These are phyloP conservation scores for Pararge aegeria DNA, from an alignment of 1,140 invertebrate genomes.

Conservation along the genomic window DNA sequence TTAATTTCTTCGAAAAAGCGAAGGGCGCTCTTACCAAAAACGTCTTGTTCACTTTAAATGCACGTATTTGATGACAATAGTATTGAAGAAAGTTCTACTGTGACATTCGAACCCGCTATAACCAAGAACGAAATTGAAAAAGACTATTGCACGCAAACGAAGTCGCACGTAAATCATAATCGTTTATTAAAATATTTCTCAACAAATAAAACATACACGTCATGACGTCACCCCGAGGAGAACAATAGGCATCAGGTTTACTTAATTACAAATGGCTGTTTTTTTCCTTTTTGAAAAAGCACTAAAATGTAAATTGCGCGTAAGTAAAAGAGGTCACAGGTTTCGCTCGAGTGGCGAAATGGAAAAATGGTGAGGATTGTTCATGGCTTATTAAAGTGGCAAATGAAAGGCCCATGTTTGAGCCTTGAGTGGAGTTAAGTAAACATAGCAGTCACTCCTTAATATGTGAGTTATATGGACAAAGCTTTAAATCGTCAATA, in stretches of 20 bases:
- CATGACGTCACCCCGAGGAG: slow-evolving; percentile 41
- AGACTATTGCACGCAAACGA: too few relatives aligned
- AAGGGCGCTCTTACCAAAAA: not conserved
- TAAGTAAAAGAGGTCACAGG: slow-evolving; percentile 51
- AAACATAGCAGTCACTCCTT: too few relatives aligned
- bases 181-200: slow-evolving; percentile 11
- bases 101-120: too few relatives aligned
- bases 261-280: slow-evolving; percentile 60
- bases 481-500: too few relatives aligned
- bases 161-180: too few relatives aligned
- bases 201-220: slow-evolving; percentile 36
- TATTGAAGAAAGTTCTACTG: too few relatives aligned
- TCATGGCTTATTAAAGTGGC: slow-evolving; percentile 46
- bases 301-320: slow-evolving; percentile 60
- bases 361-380: slow-evolving; percentile 56
- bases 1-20: slow-evolving; percentile 1
- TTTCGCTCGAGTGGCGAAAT: not conserved
- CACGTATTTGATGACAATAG: too few relatives aligned
- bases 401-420: not conserved
- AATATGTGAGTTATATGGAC: too few relatives aligned
- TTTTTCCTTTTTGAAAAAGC: slow-evolving; percentile 53
- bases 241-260: slow-evolving; percentile 69
- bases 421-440: not conserved
- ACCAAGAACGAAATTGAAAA: too few relatives aligned
- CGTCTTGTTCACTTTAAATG: too few relatives aligned